phyloP scores from a whole-genome alignment of 2,113 vertebrate genomes.

The Ciconia maguari region DNA sequence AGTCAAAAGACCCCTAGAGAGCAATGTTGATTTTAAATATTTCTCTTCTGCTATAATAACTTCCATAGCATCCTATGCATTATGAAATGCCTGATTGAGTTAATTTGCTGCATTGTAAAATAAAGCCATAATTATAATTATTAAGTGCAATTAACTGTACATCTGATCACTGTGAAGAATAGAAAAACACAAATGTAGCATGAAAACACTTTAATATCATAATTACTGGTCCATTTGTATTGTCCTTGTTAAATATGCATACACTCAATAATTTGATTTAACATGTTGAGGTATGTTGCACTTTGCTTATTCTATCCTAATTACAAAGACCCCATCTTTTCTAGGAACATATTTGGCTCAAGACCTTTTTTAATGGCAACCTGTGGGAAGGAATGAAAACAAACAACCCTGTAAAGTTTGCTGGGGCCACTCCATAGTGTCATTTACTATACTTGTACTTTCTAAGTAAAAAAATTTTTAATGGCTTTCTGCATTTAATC shows the following conservation, averaged over 20 bases:
- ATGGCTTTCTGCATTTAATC: not conserved
- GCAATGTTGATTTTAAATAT: constrained; percentile 43
- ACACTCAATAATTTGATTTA: not conserved
- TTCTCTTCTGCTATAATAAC: constrained; percentile 13
- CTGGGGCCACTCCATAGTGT: not conserved
- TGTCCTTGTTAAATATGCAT: not conserved
- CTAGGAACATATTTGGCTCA: not conserved
- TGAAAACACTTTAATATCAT: constrained; percentile 5
- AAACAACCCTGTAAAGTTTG: not conserved
- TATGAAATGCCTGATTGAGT: constrained; percentile 24
- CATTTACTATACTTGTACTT: not conserved
- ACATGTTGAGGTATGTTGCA: not conserved
- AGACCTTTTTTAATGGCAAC: not conserved
- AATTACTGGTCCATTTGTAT: constrained; percentile 17
- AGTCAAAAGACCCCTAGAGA: constrained; percentile 29
- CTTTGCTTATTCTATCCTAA: not conserved
- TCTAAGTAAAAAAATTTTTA: not conserved
- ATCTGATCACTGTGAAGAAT: not conserved
- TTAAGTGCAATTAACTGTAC: constrained; percentile 48
- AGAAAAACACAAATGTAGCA: constrained; percentile 16
- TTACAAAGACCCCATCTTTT: not conserved
- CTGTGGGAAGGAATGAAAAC: not conserved
- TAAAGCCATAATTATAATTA: constrained; percentile 40
- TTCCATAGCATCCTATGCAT: not conserved
- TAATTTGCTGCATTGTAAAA: constrained; percentile 32